These are phyloP conservation scores for Lineus longissimus DNA, from an alignment of 1,140 invertebrate species.

Conservation along the genomic window DNA sequence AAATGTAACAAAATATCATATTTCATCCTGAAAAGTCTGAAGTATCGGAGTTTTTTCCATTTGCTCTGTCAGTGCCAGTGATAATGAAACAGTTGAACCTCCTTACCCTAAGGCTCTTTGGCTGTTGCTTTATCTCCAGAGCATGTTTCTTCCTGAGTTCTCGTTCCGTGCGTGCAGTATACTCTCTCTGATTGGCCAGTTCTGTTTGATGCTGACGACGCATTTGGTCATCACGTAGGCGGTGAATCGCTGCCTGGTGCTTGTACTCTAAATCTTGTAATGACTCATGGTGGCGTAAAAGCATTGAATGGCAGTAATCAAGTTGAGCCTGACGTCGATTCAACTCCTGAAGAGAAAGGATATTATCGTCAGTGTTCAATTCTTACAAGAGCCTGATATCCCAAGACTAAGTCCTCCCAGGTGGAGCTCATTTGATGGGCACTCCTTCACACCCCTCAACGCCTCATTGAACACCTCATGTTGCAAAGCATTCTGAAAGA, in stretches of 20 bases:
- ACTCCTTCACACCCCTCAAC: too few species aligned
- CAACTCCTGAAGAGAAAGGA: constrained; percentile 69
- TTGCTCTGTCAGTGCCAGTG: too few species aligned
- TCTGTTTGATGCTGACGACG: constrained; percentile 88
- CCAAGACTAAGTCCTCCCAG: background rate
- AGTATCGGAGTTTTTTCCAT: too few species aligned
- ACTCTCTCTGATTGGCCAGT: constrained; percentile 91
- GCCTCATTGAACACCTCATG: too few species aligned
- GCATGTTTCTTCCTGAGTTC: constrained; percentile 96
- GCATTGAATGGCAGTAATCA: constrained; percentile 91
- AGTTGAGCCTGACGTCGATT: constrained; percentile 90
- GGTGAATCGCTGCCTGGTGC: constrained; percentile 91
- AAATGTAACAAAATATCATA: too few species aligned
- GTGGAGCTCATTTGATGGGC: background rate
- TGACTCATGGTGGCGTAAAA: constrained; percentile 91
- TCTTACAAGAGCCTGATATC: background rate
- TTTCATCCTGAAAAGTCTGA: too few species aligned
- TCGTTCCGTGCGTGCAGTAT: constrained; percentile 86
- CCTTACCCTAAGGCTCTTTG: constrained; percentile 91
- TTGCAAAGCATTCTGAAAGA: too few species aligned
- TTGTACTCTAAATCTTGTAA: constrained; percentile 85
- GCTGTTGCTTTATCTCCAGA: constrained; percentile 94
- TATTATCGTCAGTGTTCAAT: background rate
- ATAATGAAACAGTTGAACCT: too few species aligned
- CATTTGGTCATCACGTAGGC: constrained; percentile 81